Conservation (phyloP, 2,888 invertebrate species). For the Thyatira batis region DNA sequence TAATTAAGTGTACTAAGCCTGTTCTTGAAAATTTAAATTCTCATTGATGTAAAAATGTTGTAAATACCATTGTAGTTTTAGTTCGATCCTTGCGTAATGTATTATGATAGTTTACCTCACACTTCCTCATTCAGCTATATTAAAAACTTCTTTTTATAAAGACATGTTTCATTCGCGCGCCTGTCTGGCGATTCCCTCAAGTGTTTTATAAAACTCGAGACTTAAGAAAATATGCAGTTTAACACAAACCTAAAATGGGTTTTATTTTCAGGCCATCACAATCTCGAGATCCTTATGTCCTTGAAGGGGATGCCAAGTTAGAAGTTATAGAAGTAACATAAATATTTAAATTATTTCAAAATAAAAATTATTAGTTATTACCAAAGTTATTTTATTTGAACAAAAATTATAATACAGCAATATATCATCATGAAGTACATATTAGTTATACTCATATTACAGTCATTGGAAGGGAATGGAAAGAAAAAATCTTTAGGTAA, state of each 20-base stretch:
- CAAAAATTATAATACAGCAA: slow-evolving; percentile 24
- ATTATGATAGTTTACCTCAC: slow-evolving; percentile 68
- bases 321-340: slow-evolving; percentile 75
- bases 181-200: slow-evolving; percentile 15
- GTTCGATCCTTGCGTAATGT: slow-evolving; percentile 63
- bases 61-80: slow-evolving; percentile 71
- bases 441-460: slow-evolving; percentile 17
- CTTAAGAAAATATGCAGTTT: slow-evolving; percentile 4
- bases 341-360: slow-evolving; percentile 79
- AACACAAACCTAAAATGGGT: slow-evolving; percentile 47
- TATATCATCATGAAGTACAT: slow-evolving; percentile 28
- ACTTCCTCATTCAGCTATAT: slow-evolving; percentile 70
- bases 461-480: slow-evolving; percentile 79
- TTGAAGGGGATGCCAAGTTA: slow-evolving; percentile 72
- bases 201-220: background rate
- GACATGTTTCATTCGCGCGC: slow-evolving; percentile 50
- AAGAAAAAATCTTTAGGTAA: slow-evolving; percentile 89
- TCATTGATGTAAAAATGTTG: slow-evolving; percentile 61
- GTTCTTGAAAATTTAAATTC: slow-evolving; percentile 19
- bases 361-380: slow-evolving; percentile 78
- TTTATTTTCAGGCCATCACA: slow-evolving; percentile 74
- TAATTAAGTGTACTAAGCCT: background rate
- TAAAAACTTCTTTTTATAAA: slow-evolving; percentile 72
- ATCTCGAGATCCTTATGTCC: slow-evolving; percentile 59
- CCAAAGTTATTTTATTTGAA: slow-evolving; percentile 70